Percentiles rank a stretch among this genome's conserved stretches.
These are phyloP conservation scores for Zaprionus obscuricornis DNA, from an alignment of 2,888 invertebrate genomes.

Conservation along the genomic window DNA sequence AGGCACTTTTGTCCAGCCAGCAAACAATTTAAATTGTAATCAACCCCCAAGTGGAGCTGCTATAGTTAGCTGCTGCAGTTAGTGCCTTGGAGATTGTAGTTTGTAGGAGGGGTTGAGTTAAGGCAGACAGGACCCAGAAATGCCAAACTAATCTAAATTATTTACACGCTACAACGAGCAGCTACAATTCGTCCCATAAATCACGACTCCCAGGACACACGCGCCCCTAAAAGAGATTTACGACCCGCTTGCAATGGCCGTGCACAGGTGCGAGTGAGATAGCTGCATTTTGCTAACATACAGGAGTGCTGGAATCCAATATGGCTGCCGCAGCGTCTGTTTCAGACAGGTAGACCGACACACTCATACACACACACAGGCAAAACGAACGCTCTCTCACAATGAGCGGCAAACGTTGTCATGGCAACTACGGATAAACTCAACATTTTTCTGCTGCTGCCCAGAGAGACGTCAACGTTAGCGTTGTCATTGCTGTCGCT, in stretches of 20 bases:
- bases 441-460: slow-evolving; percentile 10
- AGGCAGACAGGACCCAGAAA: slow-evolving; percentile 41
- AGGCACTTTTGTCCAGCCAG: slow-evolving; percentile 14
- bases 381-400: slow-evolving; percentile 15
- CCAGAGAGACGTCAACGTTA: slow-evolving; percentile 10
- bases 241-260: slow-evolving; percentile 53
- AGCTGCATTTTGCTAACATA: slow-evolving; percentile 43
- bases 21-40: slow-evolving; percentile 59
- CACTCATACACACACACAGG: slow-evolving; percentile 34
- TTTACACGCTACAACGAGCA: slow-evolving; percentile 75
- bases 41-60: slow-evolving; percentile 41
- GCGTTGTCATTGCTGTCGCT: slow-evolving; percentile 2
- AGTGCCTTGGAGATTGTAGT: too few relatives aligned
- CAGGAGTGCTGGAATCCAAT: slow-evolving; percentile 81
- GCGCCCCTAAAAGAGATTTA: slow-evolving; percentile 78
- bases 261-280: slow-evolving; percentile 55
- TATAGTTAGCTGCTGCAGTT: too few relatives aligned
- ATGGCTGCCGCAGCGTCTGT: slow-evolving; percentile 74
- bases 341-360: slow-evolving; percentile 68
- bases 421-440: slow-evolving; percentile 55
- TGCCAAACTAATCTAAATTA: slow-evolving; percentile 75
- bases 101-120: not conserved
- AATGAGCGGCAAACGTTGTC: slow-evolving; percentile 49
- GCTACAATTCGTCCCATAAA: slow-evolving; percentile 75
- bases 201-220: slow-evolving; percentile 78